Evolutionary conservation across 2,888 invertebrate genomes (phyloP), one percentile per base, ranked within the genome.

Genomic region (Eudemis profundana): DNA sequence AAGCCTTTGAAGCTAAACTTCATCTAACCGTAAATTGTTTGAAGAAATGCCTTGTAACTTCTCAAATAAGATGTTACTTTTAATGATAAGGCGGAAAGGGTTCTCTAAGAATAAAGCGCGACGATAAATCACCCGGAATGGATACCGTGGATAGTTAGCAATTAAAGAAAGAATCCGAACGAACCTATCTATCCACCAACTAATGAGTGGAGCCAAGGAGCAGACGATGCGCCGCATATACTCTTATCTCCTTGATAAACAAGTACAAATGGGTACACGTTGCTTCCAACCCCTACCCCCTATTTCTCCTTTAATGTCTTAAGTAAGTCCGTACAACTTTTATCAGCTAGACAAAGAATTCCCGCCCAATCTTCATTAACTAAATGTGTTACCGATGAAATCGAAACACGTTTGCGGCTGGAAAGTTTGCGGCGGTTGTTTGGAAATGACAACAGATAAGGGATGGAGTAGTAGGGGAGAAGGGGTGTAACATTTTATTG

Each of bases 241-340:
- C 82, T 83, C 85, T 87, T 89, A 89, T 89, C 88, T 87, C 73
- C 75, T 78, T 80, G 88, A 90, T 90, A 90, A 90, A 90, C 84
- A 84, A 87, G 83, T 86, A 89, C 89, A 89, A 90, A 90, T 90
- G 84, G 85, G 82, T 83, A 87, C 85, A 86, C 81, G 80, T 79
- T 83, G 78, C 80, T 83, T 81, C 82, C 81, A 85, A 85, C 84
- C 84, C 83, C 77, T 81, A 79, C 78, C 76, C 76, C 79, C 78
- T 84, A 84, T 85, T 84, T 86, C 81, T 83, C 73, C 77, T 81
- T 86, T 86, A 86, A 84, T 83, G 82, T 84, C 84, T 87, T 83
- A 84, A 87, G 78, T 82, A 78, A 83, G 81, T 81, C 77, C 75
- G 79, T 78, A 80, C 76, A 80, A 82, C 75, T 84, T 86, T 87